These are phyloP conservation scores for Astreopora myriophthalma DNA, from an alignment of 64 coral and sea anemone species.

Conservation along the genomic window DNA sequence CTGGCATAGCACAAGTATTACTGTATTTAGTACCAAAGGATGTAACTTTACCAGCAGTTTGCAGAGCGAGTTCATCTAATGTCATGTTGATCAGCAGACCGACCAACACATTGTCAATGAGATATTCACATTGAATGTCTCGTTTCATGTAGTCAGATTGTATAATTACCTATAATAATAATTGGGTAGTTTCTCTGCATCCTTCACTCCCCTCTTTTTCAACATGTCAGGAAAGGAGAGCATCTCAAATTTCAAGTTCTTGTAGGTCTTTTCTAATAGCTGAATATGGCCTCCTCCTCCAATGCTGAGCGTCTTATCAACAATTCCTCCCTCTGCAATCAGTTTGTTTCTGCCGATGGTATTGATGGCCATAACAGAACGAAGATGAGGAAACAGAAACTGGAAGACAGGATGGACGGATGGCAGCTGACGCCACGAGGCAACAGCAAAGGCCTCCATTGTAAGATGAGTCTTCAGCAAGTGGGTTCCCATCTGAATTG, in stretches of 20 bases:
- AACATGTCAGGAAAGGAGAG: conserved; percentile 69
- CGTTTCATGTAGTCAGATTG: too few species aligned
- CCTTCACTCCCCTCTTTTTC: conserved; percentile 69
- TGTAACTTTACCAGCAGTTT: too few species aligned
- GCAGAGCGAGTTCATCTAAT: too few species aligned
- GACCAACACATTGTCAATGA: too few species aligned
- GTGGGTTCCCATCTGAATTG: conserved; percentile 71
- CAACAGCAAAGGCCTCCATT: conserved; percentile 88
- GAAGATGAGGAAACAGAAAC: conserved; percentile 84
- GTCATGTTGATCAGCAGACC: too few species aligned
- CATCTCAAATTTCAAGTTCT: conserved; percentile 86
- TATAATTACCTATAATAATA: conserved; percentile 94
- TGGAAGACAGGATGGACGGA: conserved; percentile 92
- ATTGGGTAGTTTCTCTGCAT: conserved; percentile 79
- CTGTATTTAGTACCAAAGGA: too few species aligned
- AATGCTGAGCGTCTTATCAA: conserved; percentile 77
- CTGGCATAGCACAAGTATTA: too few species aligned
- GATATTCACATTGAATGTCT: too few species aligned
- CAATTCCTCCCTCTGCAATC: conserved; percentile 47
- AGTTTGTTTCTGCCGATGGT: conserved; percentile 77
- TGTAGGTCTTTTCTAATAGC: conserved; percentile 81
- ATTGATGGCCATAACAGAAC: conserved; percentile 84
- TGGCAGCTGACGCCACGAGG: conserved; percentile 82
- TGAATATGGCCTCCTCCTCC: conserved; percentile 89
- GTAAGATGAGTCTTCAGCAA: conserved; percentile 80